A percentile compares a stretch with the other conserved stretches of the same genome.
These are phyloP conservation scores for Deroptyus accipitrinus DNA, from an alignment of 2,113 vertebrate species.

Conservation along the genomic window DNA sequence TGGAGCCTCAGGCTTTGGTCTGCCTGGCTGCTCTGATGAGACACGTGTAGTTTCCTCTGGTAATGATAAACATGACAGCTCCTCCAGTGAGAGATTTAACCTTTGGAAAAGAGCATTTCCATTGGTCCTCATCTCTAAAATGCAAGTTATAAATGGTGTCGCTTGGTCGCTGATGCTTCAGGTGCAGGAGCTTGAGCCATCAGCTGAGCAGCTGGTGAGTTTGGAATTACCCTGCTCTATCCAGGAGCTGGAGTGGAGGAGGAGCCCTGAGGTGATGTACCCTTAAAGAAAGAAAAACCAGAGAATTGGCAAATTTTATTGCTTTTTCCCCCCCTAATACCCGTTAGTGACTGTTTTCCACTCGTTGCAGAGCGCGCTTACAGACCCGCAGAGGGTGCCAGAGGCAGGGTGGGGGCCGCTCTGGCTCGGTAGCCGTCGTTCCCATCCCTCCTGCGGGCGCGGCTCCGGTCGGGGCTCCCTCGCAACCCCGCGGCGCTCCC, in stretches of 20 bases:
- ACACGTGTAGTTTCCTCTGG: neutral
- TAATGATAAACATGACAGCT: neutral
- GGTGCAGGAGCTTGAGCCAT: neutral
- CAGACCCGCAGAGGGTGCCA: neutral
- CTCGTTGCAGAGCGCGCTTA: neutral
- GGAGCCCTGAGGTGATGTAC: neutral
- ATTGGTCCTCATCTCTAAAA: neutral
- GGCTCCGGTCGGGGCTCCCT: too few species aligned
- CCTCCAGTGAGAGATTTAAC: neutral
- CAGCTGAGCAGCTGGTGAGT: neutral
- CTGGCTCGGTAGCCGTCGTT: neutral
- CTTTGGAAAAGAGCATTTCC: neutral
- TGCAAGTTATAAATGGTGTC: accelerated
- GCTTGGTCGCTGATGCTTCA: neutral
- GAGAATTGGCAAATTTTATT: neutral
- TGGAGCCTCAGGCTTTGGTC: neutral
- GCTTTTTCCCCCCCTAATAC: neutral
- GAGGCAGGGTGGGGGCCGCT: too few species aligned
- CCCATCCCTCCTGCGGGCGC: too few species aligned
- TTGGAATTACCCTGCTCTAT: neutral
- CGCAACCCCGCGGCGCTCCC: too few species aligned
- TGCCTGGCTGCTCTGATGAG: neutral
- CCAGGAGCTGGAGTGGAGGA: neutral
- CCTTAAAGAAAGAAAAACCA: neutral
- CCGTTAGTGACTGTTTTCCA: neutral